Evolutionary conservation across 1,140 invertebrate genomes (phyloP).

Genomic region (Plodia interpunctella): DNA sequence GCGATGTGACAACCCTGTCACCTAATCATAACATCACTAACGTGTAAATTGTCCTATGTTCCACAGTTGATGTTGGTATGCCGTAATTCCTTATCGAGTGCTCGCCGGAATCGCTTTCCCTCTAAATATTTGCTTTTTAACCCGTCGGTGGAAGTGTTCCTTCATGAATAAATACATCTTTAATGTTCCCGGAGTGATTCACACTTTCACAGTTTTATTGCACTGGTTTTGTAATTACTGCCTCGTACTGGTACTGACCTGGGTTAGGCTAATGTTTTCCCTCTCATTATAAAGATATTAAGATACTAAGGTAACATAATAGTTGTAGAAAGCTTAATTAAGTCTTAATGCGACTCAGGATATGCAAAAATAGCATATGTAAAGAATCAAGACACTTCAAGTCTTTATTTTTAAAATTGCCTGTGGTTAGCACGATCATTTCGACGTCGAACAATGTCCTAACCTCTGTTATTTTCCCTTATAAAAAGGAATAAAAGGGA

Average conservation of each 20-base stretch:
- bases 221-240: slow-evolving; percentile 4
- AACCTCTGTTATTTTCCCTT: no score
- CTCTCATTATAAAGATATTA: slow-evolving; percentile 4
- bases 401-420: no score
- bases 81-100: not conserved
- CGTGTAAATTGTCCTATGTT: not conserved
- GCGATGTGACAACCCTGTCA: not conserved
- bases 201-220: slow-evolving; percentile 6
- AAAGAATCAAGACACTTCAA: no score
- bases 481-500: no score
- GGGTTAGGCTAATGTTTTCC: not conserved
- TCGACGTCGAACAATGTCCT: no score
- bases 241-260: not conserved
- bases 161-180: slow-evolving; percentile 6
- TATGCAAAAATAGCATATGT: no score
- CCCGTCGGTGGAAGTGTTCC: not conserved
- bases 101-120: slow-evolving; percentile 1
- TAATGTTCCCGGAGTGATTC: slow-evolving; percentile 1
- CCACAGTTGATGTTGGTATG: not conserved
- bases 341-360: no score
- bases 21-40: not conserved
- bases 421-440: no score
- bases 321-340: not conserved
- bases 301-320: not conserved
- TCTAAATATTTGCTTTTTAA: slow-evolving; percentile 5